Evolutionary conservation across 2,113 vertebrate genomes (phyloP).

Genomic region (Lanius collurio): DNA sequence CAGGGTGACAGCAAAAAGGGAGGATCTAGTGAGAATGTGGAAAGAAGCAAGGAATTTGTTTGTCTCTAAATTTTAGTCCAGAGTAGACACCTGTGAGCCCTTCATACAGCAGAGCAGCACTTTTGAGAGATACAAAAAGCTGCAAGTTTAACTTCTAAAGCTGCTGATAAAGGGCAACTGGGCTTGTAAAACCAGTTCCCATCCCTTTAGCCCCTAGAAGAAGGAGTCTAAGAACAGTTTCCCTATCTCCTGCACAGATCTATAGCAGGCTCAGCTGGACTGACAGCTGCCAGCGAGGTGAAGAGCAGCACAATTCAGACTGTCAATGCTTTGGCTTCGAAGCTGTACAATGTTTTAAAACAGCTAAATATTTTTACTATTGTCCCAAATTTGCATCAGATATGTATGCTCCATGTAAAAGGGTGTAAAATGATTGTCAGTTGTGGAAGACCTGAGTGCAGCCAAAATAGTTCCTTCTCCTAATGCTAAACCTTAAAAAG

Average conservation of each 20-base stretch:
- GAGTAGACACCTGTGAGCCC: not conserved
- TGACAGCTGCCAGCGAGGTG: rapidly evolving
- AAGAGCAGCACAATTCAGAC: not conserved
- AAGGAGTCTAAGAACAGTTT: not conserved
- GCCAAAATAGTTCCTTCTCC: not conserved
- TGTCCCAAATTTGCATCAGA: not conserved
- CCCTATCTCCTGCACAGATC: not conserved
- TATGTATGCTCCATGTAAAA: not conserved
- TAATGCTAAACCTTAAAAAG: not conserved
- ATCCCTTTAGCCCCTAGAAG: not conserved
- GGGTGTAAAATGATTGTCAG: not conserved
- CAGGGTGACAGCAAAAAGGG: not conserved
- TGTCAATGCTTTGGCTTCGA: not conserved
- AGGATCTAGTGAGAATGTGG: not conserved
- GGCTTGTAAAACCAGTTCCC: not conserved
- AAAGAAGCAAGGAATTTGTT: not conserved
- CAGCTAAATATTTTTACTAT: not conserved
- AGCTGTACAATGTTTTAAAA: not conserved
- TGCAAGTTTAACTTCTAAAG: not conserved
- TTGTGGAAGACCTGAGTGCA: not conserved
- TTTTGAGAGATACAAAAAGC: not conserved
- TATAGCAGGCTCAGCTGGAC: not conserved
- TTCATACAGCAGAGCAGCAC: not conserved
- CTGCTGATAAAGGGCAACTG: not conserved
- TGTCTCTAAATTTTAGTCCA: not conserved